A percentile compares a stretch with the other conserved stretches of the same genome.
These are phyloP conservation scores for Scarus forsteni DNA, from an alignment of 2,797 vertebrate genomes.

Conservation along the genomic window DNA sequence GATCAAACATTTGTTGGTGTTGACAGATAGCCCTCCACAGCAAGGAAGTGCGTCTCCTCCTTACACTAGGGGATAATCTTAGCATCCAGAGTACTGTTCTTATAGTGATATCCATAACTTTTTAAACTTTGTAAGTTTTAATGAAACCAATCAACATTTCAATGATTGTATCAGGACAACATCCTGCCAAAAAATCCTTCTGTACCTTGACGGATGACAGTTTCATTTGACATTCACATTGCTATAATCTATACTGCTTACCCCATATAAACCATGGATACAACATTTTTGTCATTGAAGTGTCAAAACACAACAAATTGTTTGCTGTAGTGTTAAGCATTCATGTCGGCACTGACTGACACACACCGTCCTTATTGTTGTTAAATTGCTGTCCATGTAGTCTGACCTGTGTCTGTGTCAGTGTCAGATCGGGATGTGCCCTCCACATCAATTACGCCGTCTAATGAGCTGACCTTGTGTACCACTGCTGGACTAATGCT, in stretches of 20 bases:
- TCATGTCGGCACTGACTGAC: constrained; percentile 14
- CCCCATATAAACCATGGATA: constrained; percentile 12
- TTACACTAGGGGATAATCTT: too few species aligned
- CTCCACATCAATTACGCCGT: constrained; percentile 67
- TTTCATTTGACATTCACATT: neutral
- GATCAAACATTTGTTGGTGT: too few species aligned
- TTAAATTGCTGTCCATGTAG: constrained; percentile 37
- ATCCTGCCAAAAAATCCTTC: too few species aligned
- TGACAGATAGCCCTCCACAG: too few species aligned
- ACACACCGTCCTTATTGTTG: constrained; percentile 30
- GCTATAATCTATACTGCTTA: neutral
- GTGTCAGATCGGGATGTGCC: constrained; percentile 44
- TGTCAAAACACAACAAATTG: constrained; percentile 47
- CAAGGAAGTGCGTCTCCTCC: too few species aligned
- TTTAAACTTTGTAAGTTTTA: too few species aligned
- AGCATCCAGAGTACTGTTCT: too few species aligned
- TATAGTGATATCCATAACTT: too few species aligned
- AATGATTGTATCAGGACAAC: too few species aligned
- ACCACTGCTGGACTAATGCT: constrained; percentile 52
- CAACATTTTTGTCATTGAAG: constrained; percentile 38
- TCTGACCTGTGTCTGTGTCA: constrained; percentile 51
- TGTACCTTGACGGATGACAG: neutral
- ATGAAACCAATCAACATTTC: too few species aligned
- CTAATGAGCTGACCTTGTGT: constrained; percentile 76
- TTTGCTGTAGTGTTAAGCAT: constrained; percentile 15